These are phyloP conservation scores for Hyles lineata DNA, from an alignment of 2,888 invertebrate genomes.

Conservation along the genomic window DNA sequence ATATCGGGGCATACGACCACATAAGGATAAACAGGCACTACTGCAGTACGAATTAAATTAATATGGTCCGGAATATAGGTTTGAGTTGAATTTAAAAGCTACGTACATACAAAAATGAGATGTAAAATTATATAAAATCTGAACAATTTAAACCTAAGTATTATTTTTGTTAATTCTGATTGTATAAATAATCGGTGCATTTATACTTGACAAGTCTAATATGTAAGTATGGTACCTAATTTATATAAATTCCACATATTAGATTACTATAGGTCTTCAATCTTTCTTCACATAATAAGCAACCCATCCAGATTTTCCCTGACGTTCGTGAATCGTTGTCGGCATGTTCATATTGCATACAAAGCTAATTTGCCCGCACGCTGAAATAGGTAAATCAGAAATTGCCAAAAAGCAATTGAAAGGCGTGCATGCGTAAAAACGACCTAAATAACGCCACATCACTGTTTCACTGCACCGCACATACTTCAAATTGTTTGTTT, in stretches of 20 bases:
- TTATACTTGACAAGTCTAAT: too few species aligned
- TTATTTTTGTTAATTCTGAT: too few species aligned
- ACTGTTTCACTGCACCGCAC: constrained; percentile 44
- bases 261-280: too few species aligned
- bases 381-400: constrained; percentile 25
- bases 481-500: constrained; percentile 36
- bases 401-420: constrained; percentile 54
- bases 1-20: not conserved
- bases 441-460: constrained; percentile 54
- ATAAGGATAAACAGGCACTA: not conserved
- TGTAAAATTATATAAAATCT: too few species aligned
- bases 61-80: not conserved
- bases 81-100: not conserved
- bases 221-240: too few species aligned
- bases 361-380: not conserved
- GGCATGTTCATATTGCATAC: too few species aligned
- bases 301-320: too few species aligned
- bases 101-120: not conserved
- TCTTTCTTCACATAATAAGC: too few species aligned
- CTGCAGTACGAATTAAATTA: not conserved
- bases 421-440: constrained; percentile 58
- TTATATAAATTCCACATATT: too few species aligned
- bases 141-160: too few species aligned
- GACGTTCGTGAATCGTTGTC: too few species aligned
- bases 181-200: too few species aligned